Base-by-base conservation (phyloP, 2,888 invertebrate genomes). In the Napeogenes inachia region DNA sequence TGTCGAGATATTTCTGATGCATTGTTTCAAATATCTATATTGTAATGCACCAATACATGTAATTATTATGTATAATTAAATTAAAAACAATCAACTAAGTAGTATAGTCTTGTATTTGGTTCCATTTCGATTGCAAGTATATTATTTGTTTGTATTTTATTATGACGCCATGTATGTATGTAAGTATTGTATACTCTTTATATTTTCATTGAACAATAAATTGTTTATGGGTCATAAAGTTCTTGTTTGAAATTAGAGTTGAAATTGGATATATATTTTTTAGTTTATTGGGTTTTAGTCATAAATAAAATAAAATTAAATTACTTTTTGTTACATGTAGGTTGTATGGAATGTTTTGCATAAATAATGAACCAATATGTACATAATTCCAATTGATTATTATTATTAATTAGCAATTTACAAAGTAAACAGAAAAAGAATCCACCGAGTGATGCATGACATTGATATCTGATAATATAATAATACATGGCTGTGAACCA, bases 211-310 rank as follows among this genome's bases (percentile, higher is more conserved):
- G 46, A 13, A 61, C 64, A 63, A 64, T 71, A 70, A 71, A 70
- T 68, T 53, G 56, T 70, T 70, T 70, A 70, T 62, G 59, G 67
- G 10, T 60, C 68, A 64, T 70, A 63, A 68, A 68, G 60, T 64
- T 60, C 64, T 65, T 59, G 55, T 56, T 56, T 58, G 38, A 50
- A 21, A 42, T 50, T 50, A 30, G 30, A 30, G 50, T 50, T 50
- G 6, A 8, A 50, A 50, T 12, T 50, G 21, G 50, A 30, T 50
- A 30, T 50, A 50, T 50, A 30, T 30, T 30, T 30, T 30, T 30
- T 50, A 30, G 42, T 30, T 50, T 21, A 50, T 50, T 50, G 30
- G 21, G 10, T 50, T 50, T 50, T 12, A 21, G 8, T 35, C 35
- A 6, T 30, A 50, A 50, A 50, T 42, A 42, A 50, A 50, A 50